Conservation (phyloP, 2,797 vertebrate genomes). For the Oreochromis grahami region DNA sequence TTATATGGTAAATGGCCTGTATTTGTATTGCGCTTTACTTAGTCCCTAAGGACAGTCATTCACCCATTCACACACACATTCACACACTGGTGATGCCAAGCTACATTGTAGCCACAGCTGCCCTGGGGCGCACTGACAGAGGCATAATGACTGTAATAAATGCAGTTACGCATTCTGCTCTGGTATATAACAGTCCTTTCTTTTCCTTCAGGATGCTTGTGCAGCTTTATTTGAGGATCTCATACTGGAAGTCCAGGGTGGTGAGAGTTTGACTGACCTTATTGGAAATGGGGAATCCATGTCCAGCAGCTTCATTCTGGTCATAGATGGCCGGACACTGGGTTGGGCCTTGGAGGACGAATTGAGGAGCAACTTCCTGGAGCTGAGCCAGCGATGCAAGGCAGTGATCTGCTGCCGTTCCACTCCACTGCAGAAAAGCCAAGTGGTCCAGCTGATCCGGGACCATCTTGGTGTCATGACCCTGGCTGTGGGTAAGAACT, state of each 20-base stretch:
- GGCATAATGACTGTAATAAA: background rate
- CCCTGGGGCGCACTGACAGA: too few species aligned
- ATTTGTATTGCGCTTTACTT: too few species aligned
- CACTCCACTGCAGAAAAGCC: slow-evolving; percentile 92
- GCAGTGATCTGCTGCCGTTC: slow-evolving; percentile 93
- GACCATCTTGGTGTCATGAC: slow-evolving; percentile 85
- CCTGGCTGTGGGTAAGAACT: slow-evolving; percentile 85
- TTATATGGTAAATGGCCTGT: background rate
- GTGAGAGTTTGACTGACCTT: background rate
- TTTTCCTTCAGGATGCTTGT: slow-evolving; percentile 78
- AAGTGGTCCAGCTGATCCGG: slow-evolving; percentile 85
- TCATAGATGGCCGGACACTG: slow-evolving; percentile 87
- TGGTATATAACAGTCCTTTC: background rate
- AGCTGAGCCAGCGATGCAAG: slow-evolving; percentile 79
- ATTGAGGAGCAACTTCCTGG: slow-evolving; percentile 79
- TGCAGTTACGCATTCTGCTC: accelerated
- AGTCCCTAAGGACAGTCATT: too few species aligned
- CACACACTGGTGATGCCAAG: too few species aligned
- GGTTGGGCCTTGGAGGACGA: slow-evolving; percentile 83
- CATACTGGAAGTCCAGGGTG: slow-evolving; percentile 64
- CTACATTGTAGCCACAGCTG: too few species aligned
- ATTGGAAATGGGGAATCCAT: slow-evolving; percentile 12
- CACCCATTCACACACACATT: too few species aligned
- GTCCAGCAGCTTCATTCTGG: slow-evolving; percentile 66
- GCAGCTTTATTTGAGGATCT: slow-evolving; percentile 75